These are phyloP conservation scores for Sebastes oblongus DNA, from an alignment of 2,797 vertebrate genomes.

Conservation along the genomic window DNA sequence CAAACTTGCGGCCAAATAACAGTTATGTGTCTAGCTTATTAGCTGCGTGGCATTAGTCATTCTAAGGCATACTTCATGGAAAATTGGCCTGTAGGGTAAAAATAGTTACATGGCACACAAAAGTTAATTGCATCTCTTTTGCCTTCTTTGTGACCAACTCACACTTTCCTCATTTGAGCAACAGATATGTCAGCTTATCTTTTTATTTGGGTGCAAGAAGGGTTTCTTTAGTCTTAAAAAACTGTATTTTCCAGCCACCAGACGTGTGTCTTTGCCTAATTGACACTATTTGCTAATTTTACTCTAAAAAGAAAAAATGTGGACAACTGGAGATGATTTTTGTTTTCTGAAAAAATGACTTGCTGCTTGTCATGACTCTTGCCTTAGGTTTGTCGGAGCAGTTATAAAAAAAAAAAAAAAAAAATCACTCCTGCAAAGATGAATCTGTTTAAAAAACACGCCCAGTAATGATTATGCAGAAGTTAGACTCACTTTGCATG, in stretches of 20 bases:
- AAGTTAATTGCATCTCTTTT: conserved; percentile 16
- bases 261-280: not conserved
- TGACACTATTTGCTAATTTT: conserved; percentile 3
- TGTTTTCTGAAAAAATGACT: not conserved
- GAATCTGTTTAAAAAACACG: conserved; percentile 1
- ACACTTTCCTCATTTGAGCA: conserved; percentile 10
- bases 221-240: not conserved
- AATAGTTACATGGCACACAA: not conserved
- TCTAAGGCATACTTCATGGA: not conserved
- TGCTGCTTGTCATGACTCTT: not conserved
- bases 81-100: not conserved
- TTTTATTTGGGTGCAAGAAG: not conserved
- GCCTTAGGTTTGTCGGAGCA: conserved; percentile 33
- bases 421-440: not conserved
- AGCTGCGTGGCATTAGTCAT: conserved; percentile 5
- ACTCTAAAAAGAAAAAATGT: not conserved
- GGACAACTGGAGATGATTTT: not conserved
- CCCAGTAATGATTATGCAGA: conserved; percentile 18
- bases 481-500: conserved; percentile 44
- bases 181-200: not conserved
- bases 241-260: not conserved
- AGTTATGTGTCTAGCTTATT: conserved; percentile 25
- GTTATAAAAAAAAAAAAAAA: not conserved
- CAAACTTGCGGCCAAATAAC: conserved; percentile 68
- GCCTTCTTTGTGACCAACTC: conserved; percentile 35